These are phyloP conservation scores for Apodemia mormo DNA, from an alignment of 2,888 invertebrate genomes.

Conservation along the genomic window DNA sequence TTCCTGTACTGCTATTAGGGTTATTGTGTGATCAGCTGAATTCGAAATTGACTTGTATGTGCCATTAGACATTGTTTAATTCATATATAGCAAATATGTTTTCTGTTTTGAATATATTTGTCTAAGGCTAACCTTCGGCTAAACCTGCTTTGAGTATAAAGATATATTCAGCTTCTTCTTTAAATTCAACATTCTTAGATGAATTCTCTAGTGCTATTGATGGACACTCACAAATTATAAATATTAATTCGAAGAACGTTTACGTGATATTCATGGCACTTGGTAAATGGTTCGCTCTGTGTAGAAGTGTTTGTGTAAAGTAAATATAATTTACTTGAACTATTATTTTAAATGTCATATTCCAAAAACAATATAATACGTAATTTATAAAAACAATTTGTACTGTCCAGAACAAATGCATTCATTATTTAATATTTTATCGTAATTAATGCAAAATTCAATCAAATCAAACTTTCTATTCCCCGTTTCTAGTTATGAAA, in stretches of 20 bases:
- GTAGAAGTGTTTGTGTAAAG: too few species aligned
- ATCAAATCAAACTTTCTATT: constrained; percentile 64
- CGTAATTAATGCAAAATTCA: constrained; percentile 80
- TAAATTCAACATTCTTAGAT: too few species aligned
- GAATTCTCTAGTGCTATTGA: too few species aligned
- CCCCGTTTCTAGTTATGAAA: constrained; percentile 47
- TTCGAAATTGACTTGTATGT: constrained; percentile 60
- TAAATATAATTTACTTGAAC: too few species aligned
- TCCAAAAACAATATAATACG: neutral
- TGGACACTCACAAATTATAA: too few species aligned
- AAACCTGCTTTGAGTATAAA: neutral
- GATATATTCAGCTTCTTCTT: too few species aligned
- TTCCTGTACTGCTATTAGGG: constrained; percentile 63
- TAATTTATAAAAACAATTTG: constrained; percentile 48
- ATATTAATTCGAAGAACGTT: too few species aligned
- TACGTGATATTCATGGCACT: too few species aligned
- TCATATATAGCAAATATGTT: neutral
- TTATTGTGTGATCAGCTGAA: constrained; percentile 63
- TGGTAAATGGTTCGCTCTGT: too few species aligned
- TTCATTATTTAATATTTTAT: constrained; percentile 77
- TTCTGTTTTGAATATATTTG: neutral
- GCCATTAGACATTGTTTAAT: neutral
- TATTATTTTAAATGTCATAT: too few species aligned
- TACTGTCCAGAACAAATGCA: constrained; percentile 63
- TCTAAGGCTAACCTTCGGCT: neutral